Evolutionary conservation across 2,888 invertebrate species (phyloP).

Genomic region (Sarcophaga variegata): DNA sequence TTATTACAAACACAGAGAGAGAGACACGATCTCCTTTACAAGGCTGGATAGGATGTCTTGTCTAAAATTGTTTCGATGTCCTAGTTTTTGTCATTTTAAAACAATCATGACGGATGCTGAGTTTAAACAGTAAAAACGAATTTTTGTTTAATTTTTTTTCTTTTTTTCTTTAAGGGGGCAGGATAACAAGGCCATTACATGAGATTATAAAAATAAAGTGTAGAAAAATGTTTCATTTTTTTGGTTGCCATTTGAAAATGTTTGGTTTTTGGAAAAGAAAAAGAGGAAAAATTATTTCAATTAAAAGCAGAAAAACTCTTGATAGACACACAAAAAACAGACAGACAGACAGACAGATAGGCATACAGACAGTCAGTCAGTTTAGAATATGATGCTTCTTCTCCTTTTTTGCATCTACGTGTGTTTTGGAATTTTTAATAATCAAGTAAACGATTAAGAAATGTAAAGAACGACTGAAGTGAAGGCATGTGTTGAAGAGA

Average conservation of each 20-base stretch:
- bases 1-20: no score
- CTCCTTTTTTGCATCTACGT: no score
- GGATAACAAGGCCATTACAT: conserved; percentile 35
- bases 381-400: no score
- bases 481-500: no score
- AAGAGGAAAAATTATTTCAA: neutral
- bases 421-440: no score
- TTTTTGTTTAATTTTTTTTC: neutral
- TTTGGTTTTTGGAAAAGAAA: neutral
- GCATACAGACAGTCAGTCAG: no score
- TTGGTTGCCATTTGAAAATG: neutral
- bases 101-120: conserved; percentile 25
- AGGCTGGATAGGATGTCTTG: neutral
- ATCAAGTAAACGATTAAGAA: no score
- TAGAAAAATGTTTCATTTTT: neutral
- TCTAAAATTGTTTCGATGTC: neutral
- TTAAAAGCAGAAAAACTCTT: neutral
- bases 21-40: no score
- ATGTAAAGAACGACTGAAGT: no score
- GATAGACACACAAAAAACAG: no score
- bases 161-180: neutral
- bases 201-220: conserved; percentile 15
- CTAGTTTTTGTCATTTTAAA: conserved; percentile 20
- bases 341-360: no score
- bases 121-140: neutral